Evolutionary conservation across 2,113 vertebrate genomes (phyloP).

Genomic region (Pachyramphus minor): DNA sequence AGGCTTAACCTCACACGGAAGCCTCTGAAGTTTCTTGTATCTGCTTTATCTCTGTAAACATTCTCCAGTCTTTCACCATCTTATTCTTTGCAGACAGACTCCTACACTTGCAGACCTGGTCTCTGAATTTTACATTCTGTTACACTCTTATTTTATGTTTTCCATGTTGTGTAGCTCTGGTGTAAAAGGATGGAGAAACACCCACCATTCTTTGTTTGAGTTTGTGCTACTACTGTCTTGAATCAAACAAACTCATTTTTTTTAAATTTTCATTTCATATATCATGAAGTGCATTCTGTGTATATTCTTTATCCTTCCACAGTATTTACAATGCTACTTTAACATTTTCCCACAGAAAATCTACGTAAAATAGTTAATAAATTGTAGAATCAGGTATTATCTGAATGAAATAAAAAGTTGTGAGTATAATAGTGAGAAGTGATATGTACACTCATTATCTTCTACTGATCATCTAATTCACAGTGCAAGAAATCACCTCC

Average conservation of each 20-base stretch:
- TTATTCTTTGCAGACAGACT: background rate
- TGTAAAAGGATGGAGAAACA: background rate
- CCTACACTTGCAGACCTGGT: background rate
- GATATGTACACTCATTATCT: background rate
- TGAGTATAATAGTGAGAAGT: background rate
- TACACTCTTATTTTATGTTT: background rate
- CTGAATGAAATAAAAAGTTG: background rate
- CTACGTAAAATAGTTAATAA: background rate
- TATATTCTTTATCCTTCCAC: background rate
- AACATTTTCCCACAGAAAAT: background rate
- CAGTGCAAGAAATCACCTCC: background rate
- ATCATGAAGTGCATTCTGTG: background rate
- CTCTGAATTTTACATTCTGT: background rate
- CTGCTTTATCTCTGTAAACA: constrained; percentile 63
- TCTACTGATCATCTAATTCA: background rate
- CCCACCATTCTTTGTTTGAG: background rate
- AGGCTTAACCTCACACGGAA: constrained; percentile 41
- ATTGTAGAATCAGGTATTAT: background rate
- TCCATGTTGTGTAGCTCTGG: background rate
- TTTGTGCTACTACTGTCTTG: background rate
- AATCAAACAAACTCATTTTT: background rate
- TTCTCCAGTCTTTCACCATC: background rate
- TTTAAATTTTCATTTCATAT: background rate
- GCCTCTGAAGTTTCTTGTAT: constrained; percentile 60
- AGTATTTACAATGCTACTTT: background rate